These are phyloP conservation scores for Beaufortia kweichowensis DNA, from an alignment of 2,113 vertebrate genomes.

Conservation along the genomic window DNA sequence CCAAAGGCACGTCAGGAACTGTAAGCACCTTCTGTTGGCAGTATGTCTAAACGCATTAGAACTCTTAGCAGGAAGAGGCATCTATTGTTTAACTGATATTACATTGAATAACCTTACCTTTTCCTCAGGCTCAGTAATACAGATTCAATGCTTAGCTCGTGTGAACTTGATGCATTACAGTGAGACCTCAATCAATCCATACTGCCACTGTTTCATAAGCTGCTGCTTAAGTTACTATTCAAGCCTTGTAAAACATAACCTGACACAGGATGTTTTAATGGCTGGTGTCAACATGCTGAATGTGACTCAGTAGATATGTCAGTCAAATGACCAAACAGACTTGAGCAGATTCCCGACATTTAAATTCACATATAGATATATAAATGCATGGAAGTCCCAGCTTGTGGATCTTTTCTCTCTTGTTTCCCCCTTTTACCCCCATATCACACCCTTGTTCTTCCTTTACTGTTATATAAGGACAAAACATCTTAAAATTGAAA, in stretches of 20 bases:
- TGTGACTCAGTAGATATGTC: slow-evolving; percentile 10
- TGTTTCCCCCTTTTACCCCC: too few relatives aligned
- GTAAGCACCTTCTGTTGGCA: slow-evolving; percentile 10
- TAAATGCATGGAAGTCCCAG: too few relatives aligned
- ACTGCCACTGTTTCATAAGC: slow-evolving; percentile 26
- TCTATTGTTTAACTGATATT: neutral
- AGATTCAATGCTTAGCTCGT: slow-evolving; percentile 6
- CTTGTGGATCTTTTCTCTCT: too few relatives aligned
- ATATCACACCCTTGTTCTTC: too few relatives aligned
- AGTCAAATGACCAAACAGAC: neutral
- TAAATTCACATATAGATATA: neutral
- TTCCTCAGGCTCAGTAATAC: neutral
- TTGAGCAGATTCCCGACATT: neutral
- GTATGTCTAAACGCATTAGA: neutral
- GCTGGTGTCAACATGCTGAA: neutral
- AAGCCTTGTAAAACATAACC: slow-evolving; percentile 31
- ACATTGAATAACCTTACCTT: neutral
- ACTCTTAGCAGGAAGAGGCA: neutral
- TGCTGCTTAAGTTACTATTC: neutral
- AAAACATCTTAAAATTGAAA: too few relatives aligned
- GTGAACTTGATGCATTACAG: slow-evolving; percentile 12
- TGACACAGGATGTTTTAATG: neutral
- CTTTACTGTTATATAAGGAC: too few relatives aligned
- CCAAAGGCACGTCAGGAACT: neutral
- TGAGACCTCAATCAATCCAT: neutral